These are phyloP conservation scores for Gallinago media DNA, from an alignment of 2,113 vertebrate genomes.

Conservation along the genomic window DNA sequence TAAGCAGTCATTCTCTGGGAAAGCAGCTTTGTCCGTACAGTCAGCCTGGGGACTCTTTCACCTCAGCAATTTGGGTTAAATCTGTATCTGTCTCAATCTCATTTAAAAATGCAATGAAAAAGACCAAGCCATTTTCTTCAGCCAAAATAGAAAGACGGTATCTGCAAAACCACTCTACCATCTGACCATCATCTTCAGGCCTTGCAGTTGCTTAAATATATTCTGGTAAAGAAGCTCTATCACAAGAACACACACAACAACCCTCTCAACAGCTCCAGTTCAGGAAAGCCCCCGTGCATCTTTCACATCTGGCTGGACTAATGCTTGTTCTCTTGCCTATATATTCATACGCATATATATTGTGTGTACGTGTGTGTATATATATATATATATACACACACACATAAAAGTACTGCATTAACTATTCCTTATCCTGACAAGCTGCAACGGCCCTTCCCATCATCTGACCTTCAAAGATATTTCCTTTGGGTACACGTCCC, in stretches of 20 bases:
- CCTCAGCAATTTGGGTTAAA: not conserved
- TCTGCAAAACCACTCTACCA: not conserved
- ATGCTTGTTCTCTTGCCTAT: not conserved
- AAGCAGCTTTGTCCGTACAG: not conserved
- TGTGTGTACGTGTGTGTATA: fast-evolving
- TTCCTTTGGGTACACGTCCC: not conserved
- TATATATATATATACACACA: fast-evolving
- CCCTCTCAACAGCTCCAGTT: not conserved
- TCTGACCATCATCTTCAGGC: not conserved
- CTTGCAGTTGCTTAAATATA: not conserved
- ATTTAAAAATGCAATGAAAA: not conserved
- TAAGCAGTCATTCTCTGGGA: not conserved
- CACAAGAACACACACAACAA: not conserved
- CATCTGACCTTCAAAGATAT: not conserved
- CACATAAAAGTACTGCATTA: not conserved
- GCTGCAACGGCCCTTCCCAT: not conserved
- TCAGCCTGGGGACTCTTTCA: not conserved
- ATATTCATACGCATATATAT: no score
- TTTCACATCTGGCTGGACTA: not conserved
- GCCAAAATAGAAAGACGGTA: not conserved
- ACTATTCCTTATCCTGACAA: not conserved
- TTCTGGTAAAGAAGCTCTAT: not conserved
- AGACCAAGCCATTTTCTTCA: not conserved
- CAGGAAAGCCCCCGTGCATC: not conserved
- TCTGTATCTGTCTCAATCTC: not conserved